These are phyloP conservation scores for Stenurella melanura DNA, from an alignment of 2,888 invertebrate genomes.

Conservation along the genomic window DNA sequence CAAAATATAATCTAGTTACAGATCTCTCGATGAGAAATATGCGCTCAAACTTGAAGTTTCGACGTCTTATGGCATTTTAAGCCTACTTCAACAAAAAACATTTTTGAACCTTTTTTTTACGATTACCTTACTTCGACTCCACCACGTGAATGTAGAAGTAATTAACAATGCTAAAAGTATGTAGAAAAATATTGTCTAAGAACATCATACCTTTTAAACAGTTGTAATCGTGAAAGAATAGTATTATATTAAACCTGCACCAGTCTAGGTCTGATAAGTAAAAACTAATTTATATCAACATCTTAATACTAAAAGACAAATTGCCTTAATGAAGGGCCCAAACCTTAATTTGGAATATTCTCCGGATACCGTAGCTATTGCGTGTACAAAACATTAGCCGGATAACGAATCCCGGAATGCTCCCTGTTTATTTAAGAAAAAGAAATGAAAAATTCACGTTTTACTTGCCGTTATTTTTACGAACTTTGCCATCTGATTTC, in stretches of 20 bases:
- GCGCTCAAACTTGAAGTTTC: no score
- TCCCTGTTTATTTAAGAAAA: conserved; percentile 27
- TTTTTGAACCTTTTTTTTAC: no score
- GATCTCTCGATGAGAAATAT: no score
- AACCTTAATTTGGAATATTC: conserved; percentile 23
- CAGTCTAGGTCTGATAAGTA: background rate
- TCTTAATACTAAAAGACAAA: conserved; percentile 17
- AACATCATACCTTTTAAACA: no score
- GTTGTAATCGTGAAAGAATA: no score
- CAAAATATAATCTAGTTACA: no score
- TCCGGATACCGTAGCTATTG: conserved; percentile 5
- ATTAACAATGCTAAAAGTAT: no score
- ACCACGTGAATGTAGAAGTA: no score
- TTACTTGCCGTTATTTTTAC: conserved; percentile 29
- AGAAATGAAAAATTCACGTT: conserved; percentile 30
- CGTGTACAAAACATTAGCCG: conserved; percentile 28
- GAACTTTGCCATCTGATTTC: conserved; percentile 20
- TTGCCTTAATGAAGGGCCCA: conserved; percentile 11
- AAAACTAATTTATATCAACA: conserved; percentile 14
- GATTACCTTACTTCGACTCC: no score
- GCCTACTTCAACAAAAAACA: no score
- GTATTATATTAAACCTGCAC: background rate
- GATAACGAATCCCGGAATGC: background rate
- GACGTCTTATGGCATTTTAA: no score
- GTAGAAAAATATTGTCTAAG: no score